Evolutionary conservation across 2,797 vertebrate genomes (phyloP).

Genomic region (Lycodopsis pacificus): DNA sequence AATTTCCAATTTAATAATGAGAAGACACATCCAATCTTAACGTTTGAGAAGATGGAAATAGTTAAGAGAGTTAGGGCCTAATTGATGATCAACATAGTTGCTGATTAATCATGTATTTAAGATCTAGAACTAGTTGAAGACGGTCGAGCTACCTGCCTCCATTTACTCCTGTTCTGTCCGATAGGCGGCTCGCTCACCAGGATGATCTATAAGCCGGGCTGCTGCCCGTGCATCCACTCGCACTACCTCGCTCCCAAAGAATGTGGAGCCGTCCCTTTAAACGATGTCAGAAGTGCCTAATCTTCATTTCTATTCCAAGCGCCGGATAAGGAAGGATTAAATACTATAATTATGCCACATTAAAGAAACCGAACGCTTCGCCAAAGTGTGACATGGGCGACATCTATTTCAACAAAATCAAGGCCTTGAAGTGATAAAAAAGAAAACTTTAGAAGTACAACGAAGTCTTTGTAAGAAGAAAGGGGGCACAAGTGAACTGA

Average conservation of each 20-base stretch:
- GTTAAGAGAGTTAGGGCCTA: background rate
- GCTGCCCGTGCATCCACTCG: background rate
- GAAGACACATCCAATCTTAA: background rate
- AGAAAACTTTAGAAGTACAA: slow-evolving; percentile 80
- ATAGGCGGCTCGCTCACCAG: background rate
- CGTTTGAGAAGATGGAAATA: background rate
- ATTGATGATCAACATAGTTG: background rate
- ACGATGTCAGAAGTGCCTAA: slow-evolving; percentile 65
- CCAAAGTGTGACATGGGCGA: slow-evolving; percentile 70
- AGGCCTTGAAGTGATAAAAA: slow-evolving; percentile 75
- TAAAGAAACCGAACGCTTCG: slow-evolving; percentile 73
- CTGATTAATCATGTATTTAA: background rate
- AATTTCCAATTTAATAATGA: background rate
- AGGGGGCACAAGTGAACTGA: slow-evolving; percentile 75
- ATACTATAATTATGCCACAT: slow-evolving; percentile 74
- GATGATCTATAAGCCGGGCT: background rate
- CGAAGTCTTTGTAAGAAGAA: slow-evolving; percentile 72
- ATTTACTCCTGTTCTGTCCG: background rate
- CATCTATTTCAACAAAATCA: slow-evolving; percentile 74
- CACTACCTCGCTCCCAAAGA: background rate
- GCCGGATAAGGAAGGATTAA: slow-evolving; percentile 77
- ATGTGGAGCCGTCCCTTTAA: slow-evolving; percentile 50
- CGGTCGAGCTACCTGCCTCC: background rate
- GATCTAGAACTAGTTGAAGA: background rate
- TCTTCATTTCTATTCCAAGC: slow-evolving; percentile 77